Evolutionary conservation across 2,113 vertebrate species (phyloP), one percentile per base, ranked within the genome.

Genomic region (Phocoena sinus): DNA sequence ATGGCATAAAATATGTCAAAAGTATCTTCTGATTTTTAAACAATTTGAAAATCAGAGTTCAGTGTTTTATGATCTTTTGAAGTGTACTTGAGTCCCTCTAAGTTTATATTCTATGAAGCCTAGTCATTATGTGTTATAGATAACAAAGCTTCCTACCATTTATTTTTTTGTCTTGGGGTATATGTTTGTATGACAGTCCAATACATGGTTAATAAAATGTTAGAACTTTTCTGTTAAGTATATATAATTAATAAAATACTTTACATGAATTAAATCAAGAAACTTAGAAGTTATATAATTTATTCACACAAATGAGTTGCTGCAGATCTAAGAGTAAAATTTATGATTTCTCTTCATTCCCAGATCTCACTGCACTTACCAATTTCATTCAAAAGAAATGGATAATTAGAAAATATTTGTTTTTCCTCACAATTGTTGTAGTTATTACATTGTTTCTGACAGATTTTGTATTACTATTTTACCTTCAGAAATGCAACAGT

Each of bases 1-100:
- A 70, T 63, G 74, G 44, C 41, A 77, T 85, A 81, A 89, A 88
- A 63, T 77, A 81, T 50, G 50, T 83, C 62, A 83, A 89, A 95
- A 87, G 4, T 53, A 60, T 36, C 83, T 96, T 94, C 23, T 71
- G 68, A 84, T 88, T 81, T 93, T 97, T 71, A 97, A 71, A 12
- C 26, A 90, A 41, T 67, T 85, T 31, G n/a, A 92, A 94, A 90
- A 67, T 11, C 13, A 60, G 77, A 96, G 44, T 41, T 95, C 33
- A 67, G 47, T 53, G 73, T 80, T 87, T 73, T 80, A 47, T 81
- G 63, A 81, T 71, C 25, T 92, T 95, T 95, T 80, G 21, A 7
- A 95, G 33, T 53, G 50, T 33, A 70, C 31, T 28, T 67, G 31
- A 91, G 11, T 87, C 5, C 26, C 14, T 79, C 67, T 68, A 44